Evolutionary conservation across 2,113 vertebrate genomes (phyloP).

Genomic region (Syrrhaptes paradoxus): DNA sequence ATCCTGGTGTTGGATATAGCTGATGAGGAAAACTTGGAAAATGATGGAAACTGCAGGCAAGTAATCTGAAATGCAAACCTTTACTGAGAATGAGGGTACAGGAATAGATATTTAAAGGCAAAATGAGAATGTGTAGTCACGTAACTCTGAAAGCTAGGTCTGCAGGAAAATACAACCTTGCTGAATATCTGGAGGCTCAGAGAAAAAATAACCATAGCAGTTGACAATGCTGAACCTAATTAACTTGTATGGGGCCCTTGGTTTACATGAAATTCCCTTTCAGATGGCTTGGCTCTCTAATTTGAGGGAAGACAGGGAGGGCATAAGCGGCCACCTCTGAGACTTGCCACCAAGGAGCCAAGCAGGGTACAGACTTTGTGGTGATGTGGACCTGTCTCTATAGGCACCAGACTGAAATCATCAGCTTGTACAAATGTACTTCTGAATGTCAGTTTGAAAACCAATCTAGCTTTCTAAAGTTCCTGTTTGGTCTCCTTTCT

Average conservation of each 20-base stretch:
- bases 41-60: not conserved
- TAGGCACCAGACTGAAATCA: not conserved
- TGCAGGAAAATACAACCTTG: not conserved
- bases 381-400: not conserved
- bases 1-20: not conserved
- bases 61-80: not conserved
- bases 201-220: not conserved
- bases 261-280: not conserved
- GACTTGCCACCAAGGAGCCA: not conserved
- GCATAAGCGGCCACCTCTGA: not conserved
- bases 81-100: not conserved
- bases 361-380: not conserved
- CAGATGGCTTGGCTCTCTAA: not conserved
- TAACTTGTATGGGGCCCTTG: not conserved
- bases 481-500: slow-evolving; percentile 5
- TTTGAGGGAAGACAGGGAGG: not conserved
- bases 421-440: not conserved
- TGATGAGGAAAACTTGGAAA: not conserved
- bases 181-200: not conserved
- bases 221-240: not conserved
- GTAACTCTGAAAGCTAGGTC: not conserved
- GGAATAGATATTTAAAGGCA: not conserved
- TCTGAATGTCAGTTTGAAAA: not conserved
- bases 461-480: not conserved
- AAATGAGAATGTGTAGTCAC: not conserved